Evolutionary conservation across 2,797 vertebrate species (phyloP).

Genomic region (Champsocephalus gunnari): DNA sequence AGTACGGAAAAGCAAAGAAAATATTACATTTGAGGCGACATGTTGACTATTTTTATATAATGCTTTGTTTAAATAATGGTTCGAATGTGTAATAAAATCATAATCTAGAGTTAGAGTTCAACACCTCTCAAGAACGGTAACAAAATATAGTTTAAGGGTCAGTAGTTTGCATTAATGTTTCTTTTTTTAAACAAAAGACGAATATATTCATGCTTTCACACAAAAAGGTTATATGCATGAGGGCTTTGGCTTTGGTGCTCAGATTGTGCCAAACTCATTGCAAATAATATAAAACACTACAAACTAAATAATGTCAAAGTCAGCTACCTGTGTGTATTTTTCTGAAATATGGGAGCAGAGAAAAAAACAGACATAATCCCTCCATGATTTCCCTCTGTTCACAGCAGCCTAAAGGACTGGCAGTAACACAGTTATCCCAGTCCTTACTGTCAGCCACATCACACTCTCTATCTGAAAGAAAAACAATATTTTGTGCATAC

Average conservation of each 20-base stretch:
- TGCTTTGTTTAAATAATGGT: no score
- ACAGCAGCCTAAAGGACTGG: slow-evolving; percentile 26
- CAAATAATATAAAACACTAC: slow-evolving; percentile 3
- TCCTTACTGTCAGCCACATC: slow-evolving; percentile 40
- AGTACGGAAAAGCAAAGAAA: background rate
- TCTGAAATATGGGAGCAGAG: slow-evolving; percentile 29
- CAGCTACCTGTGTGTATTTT: slow-evolving; percentile 14
- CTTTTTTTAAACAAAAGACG: background rate
- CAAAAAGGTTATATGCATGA: background rate
- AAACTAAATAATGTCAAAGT: slow-evolving; percentile 17
- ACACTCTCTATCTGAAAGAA: slow-evolving; percentile 34
- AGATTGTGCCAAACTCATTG: background rate
- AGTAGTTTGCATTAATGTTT: no score
- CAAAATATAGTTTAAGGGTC: no score
- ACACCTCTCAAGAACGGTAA: no score
- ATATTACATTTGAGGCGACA: background rate
- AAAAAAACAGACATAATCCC: slow-evolving; percentile 46
- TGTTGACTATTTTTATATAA: background rate
- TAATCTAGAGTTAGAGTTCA: no score
- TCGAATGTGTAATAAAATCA: no score
- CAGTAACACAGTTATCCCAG: slow-evolving; percentile 10
- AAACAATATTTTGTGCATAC: slow-evolving; percentile 64
- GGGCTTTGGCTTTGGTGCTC: background rate
- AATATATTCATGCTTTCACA: background rate
- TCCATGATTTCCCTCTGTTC: slow-evolving; percentile 39